Evolutionary conservation across 1,140 invertebrate genomes (phyloP).

Genomic region (Leptinotarsa texana): DNA sequence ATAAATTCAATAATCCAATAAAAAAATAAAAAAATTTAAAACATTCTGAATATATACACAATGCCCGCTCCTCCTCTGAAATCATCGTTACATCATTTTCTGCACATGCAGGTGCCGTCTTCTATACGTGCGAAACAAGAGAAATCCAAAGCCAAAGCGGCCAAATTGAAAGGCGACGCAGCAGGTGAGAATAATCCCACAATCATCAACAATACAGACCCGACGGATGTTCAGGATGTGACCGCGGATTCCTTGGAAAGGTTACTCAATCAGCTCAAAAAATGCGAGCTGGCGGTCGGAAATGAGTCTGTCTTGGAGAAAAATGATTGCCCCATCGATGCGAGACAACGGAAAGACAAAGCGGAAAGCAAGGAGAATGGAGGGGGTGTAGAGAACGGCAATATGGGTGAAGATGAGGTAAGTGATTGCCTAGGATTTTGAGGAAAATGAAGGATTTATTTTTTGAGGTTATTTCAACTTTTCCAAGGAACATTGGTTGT

Average conservation of each 20-base stretch:
- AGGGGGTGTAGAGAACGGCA: neutral
- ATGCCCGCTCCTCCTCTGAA: no score
- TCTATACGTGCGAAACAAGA: constrained; percentile 32
- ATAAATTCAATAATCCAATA: no score
- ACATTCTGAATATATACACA: no score
- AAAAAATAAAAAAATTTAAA: no score
- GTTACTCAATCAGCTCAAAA: constrained; percentile 37
- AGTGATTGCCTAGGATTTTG: neutral
- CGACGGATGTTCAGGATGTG: neutral
- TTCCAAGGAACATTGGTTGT: no score
- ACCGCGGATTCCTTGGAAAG: constrained; percentile 34
- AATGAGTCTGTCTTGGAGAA: neutral
- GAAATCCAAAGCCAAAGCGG: constrained; percentile 1
- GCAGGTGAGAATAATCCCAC: neutral
- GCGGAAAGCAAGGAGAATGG: neutral
- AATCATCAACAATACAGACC: neutral
- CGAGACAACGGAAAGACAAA: neutral
- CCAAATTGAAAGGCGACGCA: neutral
- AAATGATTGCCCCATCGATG: neutral
- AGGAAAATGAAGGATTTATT: no score
- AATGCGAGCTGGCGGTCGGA: constrained; percentile 30
- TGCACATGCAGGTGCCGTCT: constrained; percentile 16
- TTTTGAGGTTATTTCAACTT: no score
- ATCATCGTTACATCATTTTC: no score
- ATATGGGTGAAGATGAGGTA: neutral